phyloP scores from a whole-genome alignment of 2,797 vertebrate species.

The Pseudochirops cupreus region DNA sequence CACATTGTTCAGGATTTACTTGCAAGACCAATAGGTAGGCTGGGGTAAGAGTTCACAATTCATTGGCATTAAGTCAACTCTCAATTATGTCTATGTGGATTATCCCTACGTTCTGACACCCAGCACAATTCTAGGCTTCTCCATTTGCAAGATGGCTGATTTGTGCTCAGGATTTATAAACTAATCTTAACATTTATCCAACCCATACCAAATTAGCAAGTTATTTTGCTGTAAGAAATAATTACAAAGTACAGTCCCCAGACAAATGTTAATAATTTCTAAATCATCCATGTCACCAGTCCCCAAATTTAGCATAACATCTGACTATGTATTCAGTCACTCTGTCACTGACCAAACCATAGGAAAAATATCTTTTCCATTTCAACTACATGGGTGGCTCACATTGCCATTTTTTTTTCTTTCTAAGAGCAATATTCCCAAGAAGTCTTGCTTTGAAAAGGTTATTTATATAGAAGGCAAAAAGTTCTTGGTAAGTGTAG shows the following conservation, averaged over 20 bases:
- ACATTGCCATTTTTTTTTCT: slow-evolving; percentile 4
- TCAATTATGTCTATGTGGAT: not conserved
- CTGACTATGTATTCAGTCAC: slow-evolving; percentile 4
- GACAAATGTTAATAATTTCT: not conserved
- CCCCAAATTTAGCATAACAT: not conserved
- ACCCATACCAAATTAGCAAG: not conserved
- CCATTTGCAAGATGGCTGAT: not conserved
- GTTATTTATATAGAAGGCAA: slow-evolving; percentile 13
- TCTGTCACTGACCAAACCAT: not conserved
- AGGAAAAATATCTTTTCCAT: not conserved
- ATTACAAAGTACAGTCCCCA: not conserved
- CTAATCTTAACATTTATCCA: not conserved
- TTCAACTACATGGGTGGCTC: not conserved
- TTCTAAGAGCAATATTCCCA: slow-evolving; percentile 6
- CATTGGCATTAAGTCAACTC: not conserved
- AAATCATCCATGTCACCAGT: not conserved
- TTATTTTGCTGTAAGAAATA: not conserved
- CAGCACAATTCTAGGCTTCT: not conserved
- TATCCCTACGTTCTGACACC: not conserved
- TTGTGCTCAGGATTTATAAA: not conserved
- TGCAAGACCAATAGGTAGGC: not conserved
- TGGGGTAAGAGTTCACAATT: not conserved
- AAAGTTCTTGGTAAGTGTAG: not conserved
- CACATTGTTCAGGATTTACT: not conserved
- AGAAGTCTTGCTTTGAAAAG: slow-evolving; percentile 18